phyloP scores from a whole-genome alignment of 2,113 vertebrate species.

The Bettongia penicillata region DNA sequence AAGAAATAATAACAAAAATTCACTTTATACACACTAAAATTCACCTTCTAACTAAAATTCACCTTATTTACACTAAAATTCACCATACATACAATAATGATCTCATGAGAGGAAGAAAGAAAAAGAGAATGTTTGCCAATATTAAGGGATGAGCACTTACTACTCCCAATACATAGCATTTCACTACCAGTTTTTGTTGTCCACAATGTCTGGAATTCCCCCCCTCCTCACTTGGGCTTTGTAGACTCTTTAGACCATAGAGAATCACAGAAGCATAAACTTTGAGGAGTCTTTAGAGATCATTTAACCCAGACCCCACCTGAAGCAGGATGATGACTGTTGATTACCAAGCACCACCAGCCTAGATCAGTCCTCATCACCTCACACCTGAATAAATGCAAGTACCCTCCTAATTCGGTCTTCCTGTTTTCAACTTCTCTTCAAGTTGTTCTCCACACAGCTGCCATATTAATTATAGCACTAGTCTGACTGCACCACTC shows the following conservation, averaged over 20 bases:
- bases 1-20: no score
- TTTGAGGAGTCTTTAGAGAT: not conserved
- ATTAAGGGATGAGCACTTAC: not conserved
- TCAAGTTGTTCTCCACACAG: not conserved
- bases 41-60: no score
- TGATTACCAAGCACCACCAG: not conserved
- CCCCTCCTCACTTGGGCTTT: not conserved
- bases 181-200: not conserved
- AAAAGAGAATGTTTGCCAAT: not conserved
- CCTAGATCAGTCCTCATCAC: not conserved
- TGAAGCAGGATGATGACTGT: not conserved
- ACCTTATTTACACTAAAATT: no score
- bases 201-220: not conserved
- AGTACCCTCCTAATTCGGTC: not conserved
- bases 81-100: not conserved
- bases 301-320: not conserved
- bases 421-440: not conserved
- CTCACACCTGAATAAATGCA: not conserved
- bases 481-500: not conserved
- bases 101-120: not conserved
- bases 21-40: no score
- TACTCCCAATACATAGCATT: not conserved
- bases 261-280: not conserved
- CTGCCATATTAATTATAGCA: not conserved
- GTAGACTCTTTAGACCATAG: not conserved